phyloP scores from a whole-genome alignment of 2,888 invertebrate genomes.

The Hydropsyche betteni region DNA sequence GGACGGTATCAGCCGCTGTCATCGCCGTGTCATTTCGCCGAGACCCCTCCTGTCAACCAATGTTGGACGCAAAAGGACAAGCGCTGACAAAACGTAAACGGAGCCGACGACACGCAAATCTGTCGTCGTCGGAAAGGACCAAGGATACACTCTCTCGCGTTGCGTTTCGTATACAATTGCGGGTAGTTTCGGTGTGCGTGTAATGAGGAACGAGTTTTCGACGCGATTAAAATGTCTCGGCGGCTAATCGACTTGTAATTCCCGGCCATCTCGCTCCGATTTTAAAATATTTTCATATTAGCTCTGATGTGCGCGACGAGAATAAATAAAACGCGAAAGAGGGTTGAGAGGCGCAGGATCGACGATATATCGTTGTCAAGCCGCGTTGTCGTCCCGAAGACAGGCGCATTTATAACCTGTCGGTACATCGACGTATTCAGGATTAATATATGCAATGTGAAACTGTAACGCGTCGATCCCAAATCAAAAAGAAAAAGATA shows the following conservation, averaged over 20 bases:
- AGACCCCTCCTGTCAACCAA: constrained; percentile 39
- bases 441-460: constrained; percentile 28
- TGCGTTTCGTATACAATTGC: constrained; percentile 7
- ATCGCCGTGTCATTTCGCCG: constrained; percentile 48
- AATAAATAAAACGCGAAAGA: constrained; percentile 14
- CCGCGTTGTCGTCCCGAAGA: constrained; percentile 9
- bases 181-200: constrained; percentile 11
- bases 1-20: constrained; percentile 47
- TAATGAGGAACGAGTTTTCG: constrained; percentile 28
- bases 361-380: constrained; percentile 19
- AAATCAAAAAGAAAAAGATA: constrained; percentile 2
- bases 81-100: constrained; percentile 42
- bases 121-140: constrained; percentile 34
- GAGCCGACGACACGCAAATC: constrained; percentile 50
- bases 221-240: constrained; percentile 29
- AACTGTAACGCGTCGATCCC: constrained; percentile 15
- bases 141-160: constrained; percentile 29
- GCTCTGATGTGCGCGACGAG: neutral
- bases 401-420: constrained; percentile 32
- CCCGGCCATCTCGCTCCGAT: constrained; percentile 13
- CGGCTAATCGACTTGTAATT: constrained; percentile 27
- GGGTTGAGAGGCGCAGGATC: neutral
- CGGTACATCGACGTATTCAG: constrained; percentile 18
- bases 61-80: constrained; percentile 46
- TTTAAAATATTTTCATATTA: constrained; percentile 1